Evolutionary conservation across 2,797 vertebrate genomes (phyloP).

Genomic region (Cirrhinus mrigala): DNA sequence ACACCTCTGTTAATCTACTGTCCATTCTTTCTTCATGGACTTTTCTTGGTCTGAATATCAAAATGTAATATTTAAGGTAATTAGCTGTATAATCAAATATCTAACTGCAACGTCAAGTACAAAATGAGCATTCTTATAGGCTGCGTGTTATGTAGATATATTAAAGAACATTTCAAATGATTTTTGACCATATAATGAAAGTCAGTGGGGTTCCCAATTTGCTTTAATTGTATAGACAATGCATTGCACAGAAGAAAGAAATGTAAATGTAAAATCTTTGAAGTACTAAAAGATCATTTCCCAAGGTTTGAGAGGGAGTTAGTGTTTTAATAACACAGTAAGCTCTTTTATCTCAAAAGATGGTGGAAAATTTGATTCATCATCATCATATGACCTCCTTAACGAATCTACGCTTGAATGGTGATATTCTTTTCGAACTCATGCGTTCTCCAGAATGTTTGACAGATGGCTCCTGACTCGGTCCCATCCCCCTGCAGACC

Average conservation of each 20-base stretch:
- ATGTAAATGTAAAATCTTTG: not conserved
- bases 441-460: conserved; percentile 44
- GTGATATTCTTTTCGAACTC: conserved; percentile 16
- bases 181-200: not conserved
- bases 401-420: conserved; percentile 34
- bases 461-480: conserved; percentile 57
- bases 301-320: not conserved
- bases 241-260: not conserved
- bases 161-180: not conserved
- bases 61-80: not conserved
- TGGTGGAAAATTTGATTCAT: not conserved
- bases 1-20: not conserved
- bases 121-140: not conserved
- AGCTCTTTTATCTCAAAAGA: not conserved
- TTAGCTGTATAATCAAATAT: not conserved
- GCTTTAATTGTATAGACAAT: not conserved
- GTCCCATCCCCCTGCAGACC: conserved; percentile 50
- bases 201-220: not conserved
- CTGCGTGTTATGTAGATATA: conserved; percentile 7
- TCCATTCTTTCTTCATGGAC: not conserved
- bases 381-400: not conserved
- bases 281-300: not conserved
- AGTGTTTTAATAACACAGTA: not conserved
- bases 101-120: not conserved
- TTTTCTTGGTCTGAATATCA: conserved; percentile 7